Percentiles rank a stretch among this genome's conserved stretches.
phyloP scores from a whole-genome alignment of 2,113 vertebrate genomes.

The Polypterus senegalus region DNA sequence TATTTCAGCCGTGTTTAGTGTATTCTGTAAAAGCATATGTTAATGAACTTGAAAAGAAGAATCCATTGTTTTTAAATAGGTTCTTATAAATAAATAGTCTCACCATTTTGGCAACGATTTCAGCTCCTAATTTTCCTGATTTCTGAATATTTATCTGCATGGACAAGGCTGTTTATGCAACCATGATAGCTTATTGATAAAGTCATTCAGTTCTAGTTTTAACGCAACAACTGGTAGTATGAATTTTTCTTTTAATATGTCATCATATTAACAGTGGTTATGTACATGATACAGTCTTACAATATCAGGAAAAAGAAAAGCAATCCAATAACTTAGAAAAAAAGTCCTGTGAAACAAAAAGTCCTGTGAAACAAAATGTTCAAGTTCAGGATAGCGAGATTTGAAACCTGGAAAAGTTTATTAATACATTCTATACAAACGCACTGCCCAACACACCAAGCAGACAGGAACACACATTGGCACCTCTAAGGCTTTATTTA shows the following conservation, averaged over 20 bases:
- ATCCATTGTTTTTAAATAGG: no score
- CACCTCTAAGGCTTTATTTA: conserved; percentile 10
- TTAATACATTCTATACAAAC: conserved; percentile 17
- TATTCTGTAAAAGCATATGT: no score
- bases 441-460: conserved; percentile 10
- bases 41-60: no score
- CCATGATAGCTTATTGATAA: neutral
- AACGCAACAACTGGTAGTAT: conserved; percentile 4
- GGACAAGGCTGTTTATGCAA: no score
- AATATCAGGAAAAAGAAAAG: conserved; percentile 12
- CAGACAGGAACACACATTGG: conserved; percentile 17
- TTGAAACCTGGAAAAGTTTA: conserved; percentile 4
- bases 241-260: conserved; percentile 19
- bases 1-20: no score
- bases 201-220: neutral
- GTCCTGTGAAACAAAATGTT: neutral
- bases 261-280: conserved; percentile 21
- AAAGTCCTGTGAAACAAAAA: neutral
- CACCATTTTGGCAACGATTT: no score
- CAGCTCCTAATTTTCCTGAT: no score
- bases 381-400: conserved; percentile 9
- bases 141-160: no score
- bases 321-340: conserved; percentile 15
- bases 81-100: no score
- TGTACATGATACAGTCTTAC: conserved; percentile 19